Conservation (phyloP, 2,888 invertebrate species). For the Lepidocyrtinus sp. region DNA sequence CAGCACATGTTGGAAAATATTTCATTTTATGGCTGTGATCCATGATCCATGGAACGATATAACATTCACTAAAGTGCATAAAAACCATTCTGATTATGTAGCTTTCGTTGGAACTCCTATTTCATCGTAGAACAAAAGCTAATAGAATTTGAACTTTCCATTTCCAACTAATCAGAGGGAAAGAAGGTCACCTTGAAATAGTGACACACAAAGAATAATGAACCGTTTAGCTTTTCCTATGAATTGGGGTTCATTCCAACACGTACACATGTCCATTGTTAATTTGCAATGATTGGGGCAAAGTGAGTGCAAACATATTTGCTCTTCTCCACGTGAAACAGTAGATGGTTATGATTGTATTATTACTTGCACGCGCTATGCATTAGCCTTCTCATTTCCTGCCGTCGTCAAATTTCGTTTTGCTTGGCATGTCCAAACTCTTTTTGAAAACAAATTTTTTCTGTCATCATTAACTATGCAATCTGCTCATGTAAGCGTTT, state of each 20-base stretch:
- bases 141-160: neutral
- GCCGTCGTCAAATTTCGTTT: neutral
- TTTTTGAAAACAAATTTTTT: neutral
- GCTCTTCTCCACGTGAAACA: too few relatives aligned
- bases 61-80: too few relatives aligned
- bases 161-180: neutral
- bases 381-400: neutral
- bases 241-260: neutral
- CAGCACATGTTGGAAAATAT: too few relatives aligned
- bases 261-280: slow-evolving; percentile 12
- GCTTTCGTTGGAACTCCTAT: neutral
- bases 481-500: neutral
- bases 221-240: too few relatives aligned
- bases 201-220: slow-evolving; percentile 24
- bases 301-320: too few relatives aligned
- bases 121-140: neutral
- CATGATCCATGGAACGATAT: too few relatives aligned
- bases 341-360: neutral
- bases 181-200: slow-evolving; percentile 38
- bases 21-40: too few relatives aligned
- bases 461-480: neutral
- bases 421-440: neutral
- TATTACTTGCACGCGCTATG: neutral
- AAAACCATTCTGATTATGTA: too few relatives aligned
- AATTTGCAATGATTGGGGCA: neutral